Conservation (phyloP, 2,888 invertebrate species). For the Pocota personata region DNA sequence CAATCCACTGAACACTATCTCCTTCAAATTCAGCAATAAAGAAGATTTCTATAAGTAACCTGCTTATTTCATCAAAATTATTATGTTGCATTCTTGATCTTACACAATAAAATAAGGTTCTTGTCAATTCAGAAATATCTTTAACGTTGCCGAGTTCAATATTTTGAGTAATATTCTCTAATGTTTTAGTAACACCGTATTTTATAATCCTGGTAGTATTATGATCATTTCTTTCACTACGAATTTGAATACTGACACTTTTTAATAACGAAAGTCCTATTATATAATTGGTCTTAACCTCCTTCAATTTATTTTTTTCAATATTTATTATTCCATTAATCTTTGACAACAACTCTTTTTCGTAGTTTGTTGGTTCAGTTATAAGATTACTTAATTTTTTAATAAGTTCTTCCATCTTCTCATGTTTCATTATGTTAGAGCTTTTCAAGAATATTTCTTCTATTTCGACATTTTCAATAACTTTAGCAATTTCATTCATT, state of each 20-base stretch:
- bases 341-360: neutral
- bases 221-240: neutral
- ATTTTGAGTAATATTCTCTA: neutral
- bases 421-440: neutral
- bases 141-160: neutral
- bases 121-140: neutral
- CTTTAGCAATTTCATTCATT: neutral
- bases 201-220: neutral
- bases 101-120: neutral
- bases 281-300: neutral
- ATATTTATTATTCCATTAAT: neutral
- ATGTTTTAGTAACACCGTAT: neutral
- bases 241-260: too few species aligned
- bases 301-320: neutral
- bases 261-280: neutral
- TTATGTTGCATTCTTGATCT: neutral
- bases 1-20: neutral
- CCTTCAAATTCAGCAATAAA: neutral
- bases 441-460: neutral
- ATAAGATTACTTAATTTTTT: neutral
- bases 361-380: slow-evolving; percentile 1
- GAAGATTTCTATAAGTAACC: neutral
- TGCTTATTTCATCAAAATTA: neutral
- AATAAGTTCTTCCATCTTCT: neutral
- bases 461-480: neutral